phyloP scores from a whole-genome alignment of 2,888 invertebrate species.

The Lapara coniferarum region DNA sequence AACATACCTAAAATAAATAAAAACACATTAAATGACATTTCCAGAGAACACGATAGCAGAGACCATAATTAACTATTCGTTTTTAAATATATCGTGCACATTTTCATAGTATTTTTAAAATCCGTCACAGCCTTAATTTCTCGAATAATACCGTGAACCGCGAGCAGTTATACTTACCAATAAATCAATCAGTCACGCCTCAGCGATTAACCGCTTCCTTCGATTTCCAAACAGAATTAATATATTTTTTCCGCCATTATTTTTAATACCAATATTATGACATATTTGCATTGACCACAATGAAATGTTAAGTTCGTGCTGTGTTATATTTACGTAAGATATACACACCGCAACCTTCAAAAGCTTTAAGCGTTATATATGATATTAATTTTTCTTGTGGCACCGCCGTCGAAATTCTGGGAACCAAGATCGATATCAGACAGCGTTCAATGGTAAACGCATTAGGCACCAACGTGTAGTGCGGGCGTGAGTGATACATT shows the following conservation, averaged over 20 bases:
- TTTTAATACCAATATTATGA: constrained; percentile 16
- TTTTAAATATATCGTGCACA: neutral
- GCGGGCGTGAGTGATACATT: constrained; percentile 67
- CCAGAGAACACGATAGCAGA: neutral
- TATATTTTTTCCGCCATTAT: constrained; percentile 9
- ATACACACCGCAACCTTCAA: constrained; percentile 22
- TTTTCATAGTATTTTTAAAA: neutral
- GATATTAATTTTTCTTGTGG: constrained; percentile 59
- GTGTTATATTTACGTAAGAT: constrained; percentile 17
- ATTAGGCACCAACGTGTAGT: constrained; percentile 65
- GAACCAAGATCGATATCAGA: constrained; percentile 70
- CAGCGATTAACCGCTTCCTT: constrained; percentile 11
- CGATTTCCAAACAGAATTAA: constrained; percentile 1
- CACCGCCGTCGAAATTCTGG: constrained; percentile 58
- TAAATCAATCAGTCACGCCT: constrained; percentile 21
- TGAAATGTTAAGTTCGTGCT: constrained; percentile 21
- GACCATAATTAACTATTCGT: neutral
- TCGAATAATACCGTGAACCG: too few species aligned
- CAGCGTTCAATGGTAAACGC: constrained; percentile 67
- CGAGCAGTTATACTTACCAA: neutral
- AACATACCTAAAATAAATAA: too few species aligned
- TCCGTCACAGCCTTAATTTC: neutral
- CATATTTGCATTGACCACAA: constrained; percentile 21
- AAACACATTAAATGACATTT: neutral
- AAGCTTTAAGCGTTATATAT: constrained; percentile 51